Percentiles rank a stretch among this genome's conserved stretches.
Conservation (phyloP, 2,888 invertebrate species). For the Ctenicera cuprea region DNA sequence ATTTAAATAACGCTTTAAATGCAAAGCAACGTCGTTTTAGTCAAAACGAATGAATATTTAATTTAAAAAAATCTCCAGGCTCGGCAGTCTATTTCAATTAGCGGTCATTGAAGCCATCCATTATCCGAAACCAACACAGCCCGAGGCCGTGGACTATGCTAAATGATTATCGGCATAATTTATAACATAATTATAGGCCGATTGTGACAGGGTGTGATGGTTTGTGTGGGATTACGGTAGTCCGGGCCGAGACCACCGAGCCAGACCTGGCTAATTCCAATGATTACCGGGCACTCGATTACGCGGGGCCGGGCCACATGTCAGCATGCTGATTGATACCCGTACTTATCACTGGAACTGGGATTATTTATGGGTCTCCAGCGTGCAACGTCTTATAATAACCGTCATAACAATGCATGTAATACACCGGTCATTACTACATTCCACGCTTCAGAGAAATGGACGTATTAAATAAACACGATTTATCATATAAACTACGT, state of each 20-base stretch:
- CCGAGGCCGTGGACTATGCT: slow-evolving; percentile 62
- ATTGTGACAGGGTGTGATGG: slow-evolving; percentile 72
- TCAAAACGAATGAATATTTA: slow-evolving; percentile 52
- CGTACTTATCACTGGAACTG: slow-evolving; percentile 59
- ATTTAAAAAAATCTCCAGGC: slow-evolving; percentile 46
- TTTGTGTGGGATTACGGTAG: slow-evolving; percentile 71
- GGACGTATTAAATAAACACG: slow-evolving; percentile 49
- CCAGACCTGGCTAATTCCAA: slow-evolving; percentile 75
- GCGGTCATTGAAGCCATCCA: slow-evolving; percentile 65
- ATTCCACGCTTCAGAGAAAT: slow-evolving; percentile 42
- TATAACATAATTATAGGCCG: slow-evolving; percentile 73
- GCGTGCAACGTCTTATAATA: slow-evolving; percentile 58
- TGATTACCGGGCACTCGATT: slow-evolving; percentile 74
- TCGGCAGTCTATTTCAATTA: slow-evolving; percentile 71
- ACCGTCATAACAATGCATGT: slow-evolving; percentile 58
- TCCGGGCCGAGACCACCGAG: slow-evolving; percentile 74
- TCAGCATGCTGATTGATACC: slow-evolving; percentile 63
- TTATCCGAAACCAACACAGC: slow-evolving; percentile 62
- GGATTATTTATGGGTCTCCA: slow-evolving; percentile 58
- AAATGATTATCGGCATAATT: slow-evolving; percentile 71
- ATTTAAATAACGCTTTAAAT: slow-evolving; percentile 48
- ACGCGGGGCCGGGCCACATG: slow-evolving; percentile 62
- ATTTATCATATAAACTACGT: slow-evolving; percentile 35
- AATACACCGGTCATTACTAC: slow-evolving; percentile 56
- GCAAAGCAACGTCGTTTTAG: slow-evolving; percentile 47